These are phyloP conservation scores for Parazoanthus darwini DNA, from an alignment of 92 coral and sea anemone genomes.

Conservation along the genomic window DNA sequence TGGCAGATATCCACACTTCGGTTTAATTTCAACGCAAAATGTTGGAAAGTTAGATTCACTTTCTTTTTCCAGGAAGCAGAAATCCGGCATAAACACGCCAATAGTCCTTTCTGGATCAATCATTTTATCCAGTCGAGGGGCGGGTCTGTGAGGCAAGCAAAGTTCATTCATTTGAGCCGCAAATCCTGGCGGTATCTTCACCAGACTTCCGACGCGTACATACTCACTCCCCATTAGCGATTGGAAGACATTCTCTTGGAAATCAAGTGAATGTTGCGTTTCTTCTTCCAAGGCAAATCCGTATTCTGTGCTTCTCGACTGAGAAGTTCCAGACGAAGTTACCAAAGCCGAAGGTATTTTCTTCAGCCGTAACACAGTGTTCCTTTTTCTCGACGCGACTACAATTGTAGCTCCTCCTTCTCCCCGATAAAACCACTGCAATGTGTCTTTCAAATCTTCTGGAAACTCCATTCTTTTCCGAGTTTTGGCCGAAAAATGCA, in stretches of 20 bases:
- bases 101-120: slow-evolving; percentile 54
- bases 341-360: slow-evolving; percentile 33
- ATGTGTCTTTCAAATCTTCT: slow-evolving; percentile 32
- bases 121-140: slow-evolving; percentile 70
- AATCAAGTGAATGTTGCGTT: slow-evolving; percentile 49
- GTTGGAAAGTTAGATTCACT: slow-evolving; percentile 38
- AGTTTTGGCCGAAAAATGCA: neutral
- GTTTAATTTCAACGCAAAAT: slow-evolving; percentile 90
- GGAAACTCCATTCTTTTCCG: slow-evolving; percentile 35
- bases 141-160: slow-evolving; percentile 70
- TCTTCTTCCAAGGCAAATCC: neutral
- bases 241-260: slow-evolving; percentile 57
- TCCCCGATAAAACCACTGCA: slow-evolving; percentile 88
- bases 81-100: slow-evolving; percentile 88
- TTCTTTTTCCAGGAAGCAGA: slow-evolving; percentile 65
- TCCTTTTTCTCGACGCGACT: slow-evolving; percentile 54
- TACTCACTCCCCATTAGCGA: slow-evolving; percentile 76
- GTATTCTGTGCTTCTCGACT: neutral
- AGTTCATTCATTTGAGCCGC: slow-evolving; percentile 54
- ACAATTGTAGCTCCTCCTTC: slow-evolving; percentile 91
- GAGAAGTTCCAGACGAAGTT: neutral
- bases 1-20: slow-evolving; percentile 93
- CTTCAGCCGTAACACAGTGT: slow-evolving; percentile 77
- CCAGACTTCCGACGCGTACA: slow-evolving; percentile 65
- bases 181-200: slow-evolving; percentile 71